Evolutionary conservation across 1,140 invertebrate genomes (phyloP), one percentile per base, ranked within the genome.

Genomic region (Drosophila mauritiana): DNA sequence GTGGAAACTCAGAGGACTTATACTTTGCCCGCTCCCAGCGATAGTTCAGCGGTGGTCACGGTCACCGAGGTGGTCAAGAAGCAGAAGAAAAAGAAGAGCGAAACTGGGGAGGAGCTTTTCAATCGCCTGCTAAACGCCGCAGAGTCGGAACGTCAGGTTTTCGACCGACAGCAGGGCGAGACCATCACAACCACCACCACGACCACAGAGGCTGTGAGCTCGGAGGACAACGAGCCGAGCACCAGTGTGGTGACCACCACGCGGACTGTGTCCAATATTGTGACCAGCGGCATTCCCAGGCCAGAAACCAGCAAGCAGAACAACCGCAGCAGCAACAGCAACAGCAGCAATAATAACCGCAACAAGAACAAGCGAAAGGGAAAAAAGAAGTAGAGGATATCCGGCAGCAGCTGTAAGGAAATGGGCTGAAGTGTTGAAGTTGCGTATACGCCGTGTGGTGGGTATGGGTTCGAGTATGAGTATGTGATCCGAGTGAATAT

Each of bases 181-280:
- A 90, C 86, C 39, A 78, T 91, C 15, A 90, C 84, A n/a, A 91
- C 86, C 7, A 91, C 90, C 34, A 91, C 86, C 12, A 91, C 83
- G 40, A 91, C 90, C 43, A 91, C 86, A 52, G 84, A 89, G 48
- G 67, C 83, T 15, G 11, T 83, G 58, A 61, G 62, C 20, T 39
- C 45, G 46, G 43, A 34, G 25, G 68, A 72, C 68, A 70, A 43
- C 11, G 78, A 84, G 67, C 75, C 83, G 12, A 90, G 82, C 51
- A 85, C 77, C 49, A 89, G 84, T 52, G 78, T 91, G 52, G 88
- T 88, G 42, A 91, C 90, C 39, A 91, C 89, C 34, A 91, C 90
- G 25, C 69, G 84, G 42, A 91, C 89, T 7, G 84, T 91, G 27
- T 91, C 90, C 49, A 91, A 91, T 36, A 65, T 91, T 52, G 81